These are phyloP conservation scores for Eudemis profundana DNA, from an alignment of 2,888 invertebrate genomes.

Conservation along the genomic window DNA sequence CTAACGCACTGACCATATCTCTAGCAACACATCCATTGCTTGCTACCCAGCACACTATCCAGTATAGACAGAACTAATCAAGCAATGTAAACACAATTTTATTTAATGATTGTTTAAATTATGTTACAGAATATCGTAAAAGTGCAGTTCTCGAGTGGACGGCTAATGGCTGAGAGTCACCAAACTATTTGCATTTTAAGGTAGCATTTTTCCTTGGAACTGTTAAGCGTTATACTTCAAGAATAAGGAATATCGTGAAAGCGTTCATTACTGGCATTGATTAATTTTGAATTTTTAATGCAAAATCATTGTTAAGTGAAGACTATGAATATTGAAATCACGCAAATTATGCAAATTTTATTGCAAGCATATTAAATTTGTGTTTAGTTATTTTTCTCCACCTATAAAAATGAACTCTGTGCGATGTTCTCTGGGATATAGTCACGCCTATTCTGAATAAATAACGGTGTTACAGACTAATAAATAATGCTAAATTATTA, in stretches of 20 bases:
- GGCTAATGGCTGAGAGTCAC: conserved; percentile 70
- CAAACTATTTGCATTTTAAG: conserved; percentile 71
- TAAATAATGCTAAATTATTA: conserved; percentile 31
- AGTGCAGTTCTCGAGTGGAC: conserved; percentile 62
- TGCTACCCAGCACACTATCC: neutral
- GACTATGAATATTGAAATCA: no score
- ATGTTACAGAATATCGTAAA: conserved; percentile 55
- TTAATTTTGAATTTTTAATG: neutral
- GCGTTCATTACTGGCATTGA: conserved; percentile 9
- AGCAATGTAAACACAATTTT: conserved; percentile 48
- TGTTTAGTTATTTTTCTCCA: no score
- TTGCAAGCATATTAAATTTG: no score
- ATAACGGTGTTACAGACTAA: conserved; percentile 24
- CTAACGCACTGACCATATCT: conserved; percentile 31
- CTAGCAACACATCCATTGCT: conserved; percentile 41
- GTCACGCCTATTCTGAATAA: conserved; percentile 28
- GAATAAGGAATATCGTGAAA: conserved; percentile 7
- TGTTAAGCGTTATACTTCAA: conserved; percentile 49
- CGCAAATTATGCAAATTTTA: no score
- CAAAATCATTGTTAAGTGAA: no score
- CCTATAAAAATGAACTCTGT: no score
- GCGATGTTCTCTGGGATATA: conserved; percentile 8
- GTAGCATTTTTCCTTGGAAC: conserved; percentile 74
- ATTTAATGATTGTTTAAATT: conserved; percentile 41
- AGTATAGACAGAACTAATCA: conserved; percentile 2